A percentile compares a stretch with the other conserved stretches of the same genome.
These are phyloP conservation scores for Anodontia alba DNA, from an alignment of 2,888 invertebrate genomes.

Conservation along the genomic window DNA sequence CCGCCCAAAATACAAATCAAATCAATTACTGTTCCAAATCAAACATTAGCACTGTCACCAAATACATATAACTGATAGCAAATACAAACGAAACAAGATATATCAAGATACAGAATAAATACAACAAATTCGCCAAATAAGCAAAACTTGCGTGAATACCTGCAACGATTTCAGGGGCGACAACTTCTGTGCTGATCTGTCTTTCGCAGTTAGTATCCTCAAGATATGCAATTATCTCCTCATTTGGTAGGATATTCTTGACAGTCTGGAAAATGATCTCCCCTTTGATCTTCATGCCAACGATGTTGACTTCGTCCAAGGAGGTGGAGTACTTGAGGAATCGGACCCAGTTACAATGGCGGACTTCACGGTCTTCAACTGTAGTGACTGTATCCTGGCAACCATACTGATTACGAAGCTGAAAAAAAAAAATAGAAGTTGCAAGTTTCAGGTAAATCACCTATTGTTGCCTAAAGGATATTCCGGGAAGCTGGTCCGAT, in stretches of 20 bases:
- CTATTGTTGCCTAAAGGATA: too few relatives aligned
- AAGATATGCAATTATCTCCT: conserved; percentile 94
- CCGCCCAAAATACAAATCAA: too few relatives aligned
- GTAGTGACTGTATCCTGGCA: conserved; percentile 94
- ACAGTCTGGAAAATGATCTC: conserved; percentile 96
- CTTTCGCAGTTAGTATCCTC: conserved; percentile 54
- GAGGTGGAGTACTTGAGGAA: conserved; percentile 93
- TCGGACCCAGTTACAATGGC: conserved; percentile 97
- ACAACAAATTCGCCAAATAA: too few relatives aligned
- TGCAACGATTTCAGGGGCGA: not conserved
- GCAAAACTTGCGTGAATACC: too few relatives aligned
- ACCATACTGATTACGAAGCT: conserved; percentile 95
- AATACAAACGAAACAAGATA: too few relatives aligned
- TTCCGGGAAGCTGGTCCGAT: too few relatives aligned
- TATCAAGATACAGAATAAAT: too few relatives aligned
- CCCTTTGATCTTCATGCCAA: conserved; percentile 91
- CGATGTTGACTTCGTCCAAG: conserved; percentile 93
- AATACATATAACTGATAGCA: too few relatives aligned
- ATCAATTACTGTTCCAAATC: too few relatives aligned
- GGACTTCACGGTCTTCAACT: conserved; percentile 89
- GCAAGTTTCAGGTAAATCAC: not conserved
- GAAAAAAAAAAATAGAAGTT: conserved; percentile 68
- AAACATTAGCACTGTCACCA: too few relatives aligned
- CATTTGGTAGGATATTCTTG: conserved; percentile 93
- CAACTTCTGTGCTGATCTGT: not conserved